Conservation (phyloP, 2,797 vertebrate genomes). For the Bradypodion pumilum region DNA sequence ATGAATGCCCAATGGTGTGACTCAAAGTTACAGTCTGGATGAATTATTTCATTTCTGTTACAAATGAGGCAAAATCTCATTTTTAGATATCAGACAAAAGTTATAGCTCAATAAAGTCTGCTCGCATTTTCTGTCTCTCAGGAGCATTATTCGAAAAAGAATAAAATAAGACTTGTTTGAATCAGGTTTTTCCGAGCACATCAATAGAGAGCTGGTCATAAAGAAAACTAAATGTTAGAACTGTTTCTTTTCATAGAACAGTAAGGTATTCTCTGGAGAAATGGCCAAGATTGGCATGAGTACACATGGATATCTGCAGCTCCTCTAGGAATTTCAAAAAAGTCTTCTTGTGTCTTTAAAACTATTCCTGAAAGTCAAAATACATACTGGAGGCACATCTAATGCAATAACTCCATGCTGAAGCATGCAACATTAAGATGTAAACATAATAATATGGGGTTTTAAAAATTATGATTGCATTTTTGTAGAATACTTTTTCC, state of each 20-base stretch:
- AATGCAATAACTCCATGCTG: background rate
- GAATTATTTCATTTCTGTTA: background rate
- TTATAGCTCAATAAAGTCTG: slow-evolving; percentile 17
- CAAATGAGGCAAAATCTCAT: slow-evolving; percentile 1
- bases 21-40: background rate
- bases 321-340: background rate
- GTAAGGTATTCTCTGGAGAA: background rate
- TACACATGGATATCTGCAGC: background rate
- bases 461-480: no score
- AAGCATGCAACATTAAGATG: background rate
- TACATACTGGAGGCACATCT: background rate
- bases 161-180: slow-evolving; percentile 5
- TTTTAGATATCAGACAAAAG: slow-evolving; percentile 19
- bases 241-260: background rate
- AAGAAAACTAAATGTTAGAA: slow-evolving; percentile 13
- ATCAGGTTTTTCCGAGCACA: background rate
- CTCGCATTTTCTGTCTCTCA: slow-evolving; percentile 5
- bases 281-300: background rate
- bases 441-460: no score
- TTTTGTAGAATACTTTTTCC: no score
- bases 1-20: background rate
- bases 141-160: background rate
- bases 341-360: background rate
- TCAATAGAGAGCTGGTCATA: background rate
- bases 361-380: background rate